Conservation (phyloP, 2,113 vertebrate genomes). For the Neotoma lepida region DNA sequence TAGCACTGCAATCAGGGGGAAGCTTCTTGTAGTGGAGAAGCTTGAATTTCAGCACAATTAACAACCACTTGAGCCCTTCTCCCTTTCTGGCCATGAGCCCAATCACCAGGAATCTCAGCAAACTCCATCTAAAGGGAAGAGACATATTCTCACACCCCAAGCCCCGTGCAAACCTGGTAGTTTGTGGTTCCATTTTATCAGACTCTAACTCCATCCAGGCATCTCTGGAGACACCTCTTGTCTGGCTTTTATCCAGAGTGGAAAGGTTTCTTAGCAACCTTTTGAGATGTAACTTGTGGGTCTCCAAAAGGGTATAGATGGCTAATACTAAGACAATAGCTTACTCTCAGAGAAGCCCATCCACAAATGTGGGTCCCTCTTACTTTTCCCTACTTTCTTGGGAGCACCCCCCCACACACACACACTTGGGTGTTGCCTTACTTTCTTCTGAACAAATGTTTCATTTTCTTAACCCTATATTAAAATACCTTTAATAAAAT, state of each 20-base stretch:
- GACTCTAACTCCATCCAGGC: background rate
- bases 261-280: background rate
- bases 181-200: background rate
- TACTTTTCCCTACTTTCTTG: background rate
- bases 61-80: background rate
- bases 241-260: background rate
- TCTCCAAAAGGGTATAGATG: background rate
- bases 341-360: background rate
- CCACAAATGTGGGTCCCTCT: background rate
- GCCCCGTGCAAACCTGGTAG: background rate
- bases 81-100: background rate
- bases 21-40: background rate
- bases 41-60: background rate
- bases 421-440: background rate
- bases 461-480: background rate
- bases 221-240: background rate
- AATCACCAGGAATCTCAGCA: background rate
- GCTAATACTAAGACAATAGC: background rate
- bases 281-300: background rate
- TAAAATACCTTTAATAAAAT: background rate
- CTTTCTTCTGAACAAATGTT: background rate
- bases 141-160: background rate
- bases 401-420: no score
- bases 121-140: background rate
- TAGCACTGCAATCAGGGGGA: background rate